phyloP scores from a whole-genome alignment of 2,113 vertebrate genomes.

The Azemiops feae region DNA sequence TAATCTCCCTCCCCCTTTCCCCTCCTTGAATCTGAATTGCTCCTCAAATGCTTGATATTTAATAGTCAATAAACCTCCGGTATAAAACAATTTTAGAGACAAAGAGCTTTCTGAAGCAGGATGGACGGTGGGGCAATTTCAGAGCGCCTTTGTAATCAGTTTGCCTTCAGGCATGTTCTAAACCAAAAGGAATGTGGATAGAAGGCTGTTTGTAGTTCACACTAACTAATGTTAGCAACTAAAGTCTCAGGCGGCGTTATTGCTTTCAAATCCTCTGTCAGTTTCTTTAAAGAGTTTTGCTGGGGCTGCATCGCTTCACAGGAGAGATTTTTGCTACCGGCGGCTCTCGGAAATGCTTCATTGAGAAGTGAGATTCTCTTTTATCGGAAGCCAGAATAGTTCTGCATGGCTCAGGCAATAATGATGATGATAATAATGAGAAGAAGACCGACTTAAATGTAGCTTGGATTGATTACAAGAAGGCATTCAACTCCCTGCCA shows the following conservation, averaged over 20 bases:
- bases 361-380: conserved; percentile 37
- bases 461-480: neutral
- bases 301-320: conserved; percentile 13
- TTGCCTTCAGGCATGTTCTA: conserved; percentile 26
- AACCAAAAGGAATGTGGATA: conserved; percentile 30
- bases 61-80: conserved; percentile 9
- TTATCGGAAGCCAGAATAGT: conserved; percentile 17
- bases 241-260: conserved; percentile 17
- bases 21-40: neutral
- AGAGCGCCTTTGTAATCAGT: conserved; percentile 30
- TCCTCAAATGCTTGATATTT: no score
- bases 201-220: conserved; percentile 32
- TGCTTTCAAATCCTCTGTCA: conserved; percentile 34
- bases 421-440: neutral
- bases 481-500: neutral
- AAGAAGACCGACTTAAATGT: neutral
- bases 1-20: neutral
- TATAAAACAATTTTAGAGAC: neutral
- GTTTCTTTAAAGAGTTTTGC: conserved; percentile 41
- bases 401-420: neutral
- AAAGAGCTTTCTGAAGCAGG: neutral
- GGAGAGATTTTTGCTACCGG: neutral
- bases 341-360: conserved; percentile 15
- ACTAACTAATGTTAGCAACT: conserved; percentile 14
- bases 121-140: neutral